Percentiles rank a stretch among this genome's conserved stretches.
phyloP scores from a whole-genome alignment of 2,797 vertebrate species.

The Apodemus agrarius region DNA sequence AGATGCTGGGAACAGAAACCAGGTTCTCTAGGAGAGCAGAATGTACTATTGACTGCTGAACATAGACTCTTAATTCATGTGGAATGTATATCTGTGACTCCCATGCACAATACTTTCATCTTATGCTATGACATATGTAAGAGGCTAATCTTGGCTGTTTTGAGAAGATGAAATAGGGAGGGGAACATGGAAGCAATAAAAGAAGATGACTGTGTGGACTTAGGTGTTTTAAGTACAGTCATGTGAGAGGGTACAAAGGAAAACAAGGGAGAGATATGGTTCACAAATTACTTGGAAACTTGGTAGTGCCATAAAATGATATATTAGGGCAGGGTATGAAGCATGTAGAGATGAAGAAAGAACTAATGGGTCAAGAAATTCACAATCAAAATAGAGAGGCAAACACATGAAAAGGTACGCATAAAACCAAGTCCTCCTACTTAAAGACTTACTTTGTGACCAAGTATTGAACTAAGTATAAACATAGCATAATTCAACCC shows the following conservation, averaged over 20 bases:
- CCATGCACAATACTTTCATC: not conserved
- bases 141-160: not conserved
- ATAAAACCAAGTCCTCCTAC: not conserved
- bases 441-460: not conserved
- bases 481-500: not conserved
- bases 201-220: not conserved
- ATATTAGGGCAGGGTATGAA: fast-evolving
- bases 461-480: not conserved
- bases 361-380: fast-evolving
- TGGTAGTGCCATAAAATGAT: not conserved
- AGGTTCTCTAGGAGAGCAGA: not conserved
- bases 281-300: not conserved
- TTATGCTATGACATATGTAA: not conserved
- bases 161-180: not conserved
- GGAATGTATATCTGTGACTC: not conserved
- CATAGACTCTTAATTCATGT: not conserved
- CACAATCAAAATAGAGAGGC: not conserved
- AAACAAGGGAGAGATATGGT: not conserved
- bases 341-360: not conserved
- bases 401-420: not conserved
- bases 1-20: not conserved
- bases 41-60: not conserved
- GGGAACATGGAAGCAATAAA: not conserved
- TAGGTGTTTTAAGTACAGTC: not conserved
- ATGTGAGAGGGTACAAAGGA: not conserved